These are phyloP conservation scores for Chloropsis hardwickii DNA, from an alignment of 2,113 vertebrate species.

Conservation along the genomic window DNA sequence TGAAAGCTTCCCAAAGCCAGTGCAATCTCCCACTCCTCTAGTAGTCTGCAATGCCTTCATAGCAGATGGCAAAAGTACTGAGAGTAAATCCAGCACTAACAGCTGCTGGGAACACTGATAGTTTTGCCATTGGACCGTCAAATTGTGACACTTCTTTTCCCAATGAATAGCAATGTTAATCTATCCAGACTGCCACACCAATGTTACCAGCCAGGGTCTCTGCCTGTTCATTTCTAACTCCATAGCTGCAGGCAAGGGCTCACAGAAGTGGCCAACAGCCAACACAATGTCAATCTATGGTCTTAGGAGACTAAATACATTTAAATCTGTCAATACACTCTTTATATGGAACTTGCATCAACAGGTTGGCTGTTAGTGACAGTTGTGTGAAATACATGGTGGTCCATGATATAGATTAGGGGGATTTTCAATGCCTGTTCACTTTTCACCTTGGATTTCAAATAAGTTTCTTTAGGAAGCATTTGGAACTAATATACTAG, in stretches of 20 bases:
- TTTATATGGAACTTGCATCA: neutral
- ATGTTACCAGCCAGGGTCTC: neutral
- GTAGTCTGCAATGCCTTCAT: neutral
- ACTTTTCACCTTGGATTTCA: neutral
- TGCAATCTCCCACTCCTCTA: neutral
- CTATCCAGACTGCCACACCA: neutral
- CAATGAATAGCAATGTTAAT: neutral
- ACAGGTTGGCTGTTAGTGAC: neutral
- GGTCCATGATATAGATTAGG: neutral
- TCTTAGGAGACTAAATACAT: neutral
- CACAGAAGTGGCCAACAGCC: neutral
- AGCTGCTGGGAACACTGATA: neutral
- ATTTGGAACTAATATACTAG: neutral
- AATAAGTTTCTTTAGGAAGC: neutral
- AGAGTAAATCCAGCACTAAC: neutral
- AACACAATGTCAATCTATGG: neutral
- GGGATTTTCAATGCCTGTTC: neutral
- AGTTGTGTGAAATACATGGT: neutral
- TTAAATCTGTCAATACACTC: neutral
- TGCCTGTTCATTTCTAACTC: neutral
- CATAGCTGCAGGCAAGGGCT: neutral
- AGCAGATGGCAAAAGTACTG: neutral
- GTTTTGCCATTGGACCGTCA: neutral
- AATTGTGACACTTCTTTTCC: neutral
- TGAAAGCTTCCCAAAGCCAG: neutral